Evolutionary conservation across 2,113 vertebrate genomes (phyloP).

Genomic region (Marcusenius ussheri): DNA sequence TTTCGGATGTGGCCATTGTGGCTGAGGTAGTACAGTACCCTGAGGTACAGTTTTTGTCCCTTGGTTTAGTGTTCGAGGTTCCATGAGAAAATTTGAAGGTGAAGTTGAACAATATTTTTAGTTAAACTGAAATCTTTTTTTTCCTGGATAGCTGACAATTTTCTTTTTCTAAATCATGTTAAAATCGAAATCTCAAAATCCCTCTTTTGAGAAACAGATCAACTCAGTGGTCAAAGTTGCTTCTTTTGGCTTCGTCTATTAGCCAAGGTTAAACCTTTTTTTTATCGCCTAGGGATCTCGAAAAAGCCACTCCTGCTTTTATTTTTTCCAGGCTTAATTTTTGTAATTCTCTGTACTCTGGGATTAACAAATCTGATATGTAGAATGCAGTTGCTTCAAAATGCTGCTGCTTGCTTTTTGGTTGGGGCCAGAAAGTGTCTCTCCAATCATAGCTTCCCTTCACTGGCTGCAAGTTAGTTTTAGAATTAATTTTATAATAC

Average conservation of each 20-base stretch:
- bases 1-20: background rate
- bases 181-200: too few relatives aligned
- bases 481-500: background rate
- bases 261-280: background rate
- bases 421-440: background rate
- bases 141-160: background rate
- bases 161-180: too few relatives aligned
- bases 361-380: background rate
- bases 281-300: background rate
- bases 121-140: background rate
- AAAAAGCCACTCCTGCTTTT: background rate
- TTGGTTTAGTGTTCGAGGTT: background rate
- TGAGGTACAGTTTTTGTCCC: background rate
- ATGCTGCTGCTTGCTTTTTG: background rate
- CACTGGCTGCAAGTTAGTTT: background rate
- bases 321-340: background rate
- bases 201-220: too few relatives aligned
- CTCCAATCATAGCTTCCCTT: background rate
- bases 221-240: too few relatives aligned
- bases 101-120: background rate
- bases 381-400: background rate
- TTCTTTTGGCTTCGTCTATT: background rate
- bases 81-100: background rate
- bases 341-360: background rate
- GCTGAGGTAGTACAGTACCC: background rate